Conservation (phyloP, 2,113 vertebrate genomes). For the Dissostichus mawsoni region DNA sequence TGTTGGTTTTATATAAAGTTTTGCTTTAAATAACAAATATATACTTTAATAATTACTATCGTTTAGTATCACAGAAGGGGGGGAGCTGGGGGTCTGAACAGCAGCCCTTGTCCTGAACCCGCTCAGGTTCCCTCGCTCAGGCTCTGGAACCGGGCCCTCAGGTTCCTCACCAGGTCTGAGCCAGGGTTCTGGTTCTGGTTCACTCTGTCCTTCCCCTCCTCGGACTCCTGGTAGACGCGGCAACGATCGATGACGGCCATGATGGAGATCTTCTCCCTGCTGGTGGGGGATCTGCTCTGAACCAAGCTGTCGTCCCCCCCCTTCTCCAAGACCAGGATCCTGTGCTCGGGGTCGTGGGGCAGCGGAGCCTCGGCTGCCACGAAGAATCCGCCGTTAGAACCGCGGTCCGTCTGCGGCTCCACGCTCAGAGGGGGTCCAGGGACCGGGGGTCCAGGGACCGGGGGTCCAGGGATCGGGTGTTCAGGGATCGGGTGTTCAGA, state of each 20-base stretch:
- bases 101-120: too few species aligned
- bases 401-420: too few species aligned
- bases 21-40: too few species aligned
- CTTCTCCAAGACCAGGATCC: constrained; percentile 86
- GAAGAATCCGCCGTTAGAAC: constrained; percentile 42
- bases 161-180: constrained; percentile 89
- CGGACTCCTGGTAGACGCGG: constrained; percentile 86
- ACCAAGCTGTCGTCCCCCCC: constrained; percentile 66
- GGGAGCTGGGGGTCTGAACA: too few species aligned
- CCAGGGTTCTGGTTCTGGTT: constrained; percentile 1
- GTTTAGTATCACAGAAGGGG: too few species aligned
- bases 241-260: constrained; percentile 86
- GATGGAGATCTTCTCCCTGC: constrained; percentile 88
- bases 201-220: constrained; percentile 61
- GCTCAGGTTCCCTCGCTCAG: constrained; percentile 65
- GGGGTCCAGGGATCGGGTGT: constrained; percentile 62
- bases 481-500: neutral
- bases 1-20: too few species aligned
- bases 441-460: constrained; percentile 68
- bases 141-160: constrained; percentile 92
- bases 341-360: constrained; percentile 67
- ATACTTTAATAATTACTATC: too few species aligned
- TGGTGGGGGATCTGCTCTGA: constrained; percentile 85
- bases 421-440: constrained; percentile 22
- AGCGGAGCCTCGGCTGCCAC: constrained; percentile 81